Evolutionary conservation across 1,140 invertebrate species (phyloP), one percentile per base, ranked within the genome.

Genomic region (Drosophila tani): DNA sequence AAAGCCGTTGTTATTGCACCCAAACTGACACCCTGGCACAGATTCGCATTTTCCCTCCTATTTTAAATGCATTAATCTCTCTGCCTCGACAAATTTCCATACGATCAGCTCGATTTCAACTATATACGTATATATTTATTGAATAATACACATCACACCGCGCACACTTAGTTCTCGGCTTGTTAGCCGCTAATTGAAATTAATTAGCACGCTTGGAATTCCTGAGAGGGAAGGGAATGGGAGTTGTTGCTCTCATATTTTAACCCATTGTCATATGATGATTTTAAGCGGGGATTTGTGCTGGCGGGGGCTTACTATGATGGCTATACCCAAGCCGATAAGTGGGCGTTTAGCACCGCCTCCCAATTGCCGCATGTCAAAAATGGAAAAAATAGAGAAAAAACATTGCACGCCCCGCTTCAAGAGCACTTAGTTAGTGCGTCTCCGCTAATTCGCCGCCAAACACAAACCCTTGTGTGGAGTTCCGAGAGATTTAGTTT

Each of bases 131-230:
- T 56, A 40, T 55, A 55, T 77, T 29, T 59, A 43, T 49, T 68
- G 64, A 41, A 55, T 49, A 68, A 45, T 40, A 53, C 46, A 14
- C 41, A 60, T 43, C 40, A 38, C 60, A 19, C 50, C 51, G 55
- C 50, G 21, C 69, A 69, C 67, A 77, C 46, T 78, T 69, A 47
- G 57, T 66, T 47, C 59, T 75, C 63, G 5, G 59, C 81, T 85
- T 71, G 84, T 87, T 87, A 70, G 53, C 50, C 55, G 81, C 67
- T 90, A 88, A 88, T 88, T 88, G 78, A 88, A 88, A 88, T 88
- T 84, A 88, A 88, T 88, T 88, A 90, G 80, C 84, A 84, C 51
- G 75, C 74, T 75, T 29, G 24, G 47, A 71, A 66, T 75, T 65
- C 62, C 74, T 21, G 35, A 17, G 45, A 64, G 53, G 49, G 19